Evolutionary conservation across 2,888 invertebrate genomes (phyloP).

Genomic region (Drosophila helvetica): DNA sequence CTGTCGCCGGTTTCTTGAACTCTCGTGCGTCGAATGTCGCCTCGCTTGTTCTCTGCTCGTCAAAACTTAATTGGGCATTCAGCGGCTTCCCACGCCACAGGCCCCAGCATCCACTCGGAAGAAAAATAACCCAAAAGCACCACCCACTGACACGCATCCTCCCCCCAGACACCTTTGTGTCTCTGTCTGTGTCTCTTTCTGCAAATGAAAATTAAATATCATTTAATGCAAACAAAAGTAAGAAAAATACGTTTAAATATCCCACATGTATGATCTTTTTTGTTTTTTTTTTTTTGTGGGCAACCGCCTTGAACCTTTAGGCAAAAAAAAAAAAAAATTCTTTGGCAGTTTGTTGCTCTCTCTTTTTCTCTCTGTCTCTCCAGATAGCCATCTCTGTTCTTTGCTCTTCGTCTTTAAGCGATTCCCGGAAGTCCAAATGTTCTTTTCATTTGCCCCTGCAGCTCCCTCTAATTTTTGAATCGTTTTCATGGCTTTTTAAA

Average conservation of each 20-base stretch:
- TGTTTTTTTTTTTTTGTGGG: slow-evolving; percentile 19
- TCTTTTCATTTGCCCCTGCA: slow-evolving; percentile 28
- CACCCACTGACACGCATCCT: slow-evolving; percentile 9
- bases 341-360: slow-evolving; percentile 34
- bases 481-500: slow-evolving; percentile 58
- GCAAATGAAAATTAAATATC: slow-evolving; percentile 45
- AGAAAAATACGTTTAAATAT: slow-evolving; percentile 14
- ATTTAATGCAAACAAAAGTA: slow-evolving; percentile 35
- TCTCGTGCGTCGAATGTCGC: slow-evolving; percentile 29
- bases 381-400: slow-evolving; percentile 2
- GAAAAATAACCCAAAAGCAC: slow-evolving; percentile 3
- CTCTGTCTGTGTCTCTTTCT: slow-evolving; percentile 1
- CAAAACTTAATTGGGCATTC: slow-evolving; percentile 38
- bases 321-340: slow-evolving; percentile 21
- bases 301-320: slow-evolving; percentile 54
- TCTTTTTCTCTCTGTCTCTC: not conserved
- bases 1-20: slow-evolving; percentile 42
- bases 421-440: slow-evolving; percentile 62
- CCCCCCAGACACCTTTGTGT: not conserved
- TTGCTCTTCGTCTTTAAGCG: slow-evolving; percentile 10
- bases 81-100: slow-evolving; percentile 6
- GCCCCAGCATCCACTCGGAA: slow-evolving; percentile 9
- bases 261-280: not conserved
- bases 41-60: slow-evolving; percentile 38
- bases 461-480: slow-evolving; percentile 19